A percentile compares a stretch with the other conserved stretches of the same genome.
Conservation (phyloP, 2,113 vertebrate species). For the Silurus asotus region DNA sequence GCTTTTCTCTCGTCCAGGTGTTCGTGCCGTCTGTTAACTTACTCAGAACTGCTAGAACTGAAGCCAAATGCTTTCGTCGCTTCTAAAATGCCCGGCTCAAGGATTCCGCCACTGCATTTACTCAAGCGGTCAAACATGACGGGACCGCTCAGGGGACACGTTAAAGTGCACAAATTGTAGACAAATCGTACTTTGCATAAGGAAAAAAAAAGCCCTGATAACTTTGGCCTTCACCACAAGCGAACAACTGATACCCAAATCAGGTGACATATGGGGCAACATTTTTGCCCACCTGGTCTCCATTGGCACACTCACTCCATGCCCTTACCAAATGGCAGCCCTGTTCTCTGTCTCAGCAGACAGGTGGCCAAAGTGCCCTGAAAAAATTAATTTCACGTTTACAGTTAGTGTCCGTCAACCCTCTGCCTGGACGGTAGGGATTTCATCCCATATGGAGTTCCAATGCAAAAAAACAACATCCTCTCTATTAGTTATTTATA, state of each 20-base stretch:
- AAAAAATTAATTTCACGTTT: slow-evolving; percentile 63
- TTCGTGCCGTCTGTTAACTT: slow-evolving; percentile 56
- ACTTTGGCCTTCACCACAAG: slow-evolving; percentile 33
- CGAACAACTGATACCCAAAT: slow-evolving; percentile 49
- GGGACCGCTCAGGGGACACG: slow-evolving; percentile 21
- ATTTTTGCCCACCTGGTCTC: slow-evolving; percentile 61
- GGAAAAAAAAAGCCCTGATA: slow-evolving; percentile 13
- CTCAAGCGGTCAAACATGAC: slow-evolving; percentile 34
- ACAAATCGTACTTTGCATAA: background rate
- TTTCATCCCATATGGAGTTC: slow-evolving; percentile 53
- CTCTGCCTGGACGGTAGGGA: slow-evolving; percentile 47
- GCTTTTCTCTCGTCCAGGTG: slow-evolving; percentile 52
- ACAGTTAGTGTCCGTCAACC: slow-evolving; percentile 56
- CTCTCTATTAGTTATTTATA: background rate
- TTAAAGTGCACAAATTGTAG: slow-evolving; percentile 15
- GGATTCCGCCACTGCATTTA: slow-evolving; percentile 37
- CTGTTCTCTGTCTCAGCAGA: slow-evolving; percentile 57
- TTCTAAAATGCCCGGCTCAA: slow-evolving; percentile 44
- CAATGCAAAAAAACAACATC: slow-evolving; percentile 50
- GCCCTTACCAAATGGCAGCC: slow-evolving; percentile 53
- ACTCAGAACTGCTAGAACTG: slow-evolving; percentile 49
- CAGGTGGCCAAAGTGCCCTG: slow-evolving; percentile 64
- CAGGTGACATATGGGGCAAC: slow-evolving; percentile 61
- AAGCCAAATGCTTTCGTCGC: slow-evolving; percentile 54
- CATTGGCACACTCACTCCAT: slow-evolving; percentile 52